Evolutionary conservation across 2,113 vertebrate genomes (phyloP).

Genomic region (Malurus elegans): DNA sequence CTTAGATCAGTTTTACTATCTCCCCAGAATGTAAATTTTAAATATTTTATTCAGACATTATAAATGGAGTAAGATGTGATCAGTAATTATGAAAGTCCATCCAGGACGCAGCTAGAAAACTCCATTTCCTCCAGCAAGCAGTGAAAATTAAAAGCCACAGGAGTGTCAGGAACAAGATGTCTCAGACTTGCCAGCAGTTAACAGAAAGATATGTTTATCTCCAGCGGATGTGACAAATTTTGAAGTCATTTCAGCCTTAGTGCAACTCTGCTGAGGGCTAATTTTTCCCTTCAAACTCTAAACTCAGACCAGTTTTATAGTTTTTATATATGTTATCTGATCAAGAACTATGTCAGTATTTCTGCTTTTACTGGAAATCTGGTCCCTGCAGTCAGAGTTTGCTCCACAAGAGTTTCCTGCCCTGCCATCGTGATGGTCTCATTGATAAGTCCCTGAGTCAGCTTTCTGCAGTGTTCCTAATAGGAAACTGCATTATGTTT

Average conservation of each 20-base stretch:
- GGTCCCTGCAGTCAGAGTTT: not conserved
- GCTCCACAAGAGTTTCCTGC: slow-evolving; percentile 15
- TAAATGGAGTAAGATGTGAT: not conserved
- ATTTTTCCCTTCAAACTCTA: not conserved
- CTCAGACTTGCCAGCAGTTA: not conserved
- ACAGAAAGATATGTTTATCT: not conserved
- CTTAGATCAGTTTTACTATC: not conserved
- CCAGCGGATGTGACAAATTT: not conserved
- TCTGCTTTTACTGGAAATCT: slow-evolving; percentile 32
- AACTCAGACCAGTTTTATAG: not conserved
- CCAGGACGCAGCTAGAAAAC: not conserved
- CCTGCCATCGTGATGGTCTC: not conserved
- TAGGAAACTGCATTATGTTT: slow-evolving; percentile 8
- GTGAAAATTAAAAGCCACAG: not conserved
- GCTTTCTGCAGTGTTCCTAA: not conserved
- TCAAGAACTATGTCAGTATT: not conserved
- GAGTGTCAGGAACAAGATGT: not conserved
- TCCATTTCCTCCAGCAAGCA: not conserved
- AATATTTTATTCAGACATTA: not conserved
- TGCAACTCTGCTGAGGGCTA: not conserved
- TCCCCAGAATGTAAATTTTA: not conserved
- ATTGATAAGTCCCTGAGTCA: not conserved
- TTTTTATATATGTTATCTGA: not conserved
- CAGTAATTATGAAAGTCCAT: not conserved
- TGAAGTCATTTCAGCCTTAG: not conserved